Evolutionary conservation across 2,113 vertebrate species (phyloP), one percentile per base, ranked within the genome.

Genomic region (Actenoides hombroni): DNA sequence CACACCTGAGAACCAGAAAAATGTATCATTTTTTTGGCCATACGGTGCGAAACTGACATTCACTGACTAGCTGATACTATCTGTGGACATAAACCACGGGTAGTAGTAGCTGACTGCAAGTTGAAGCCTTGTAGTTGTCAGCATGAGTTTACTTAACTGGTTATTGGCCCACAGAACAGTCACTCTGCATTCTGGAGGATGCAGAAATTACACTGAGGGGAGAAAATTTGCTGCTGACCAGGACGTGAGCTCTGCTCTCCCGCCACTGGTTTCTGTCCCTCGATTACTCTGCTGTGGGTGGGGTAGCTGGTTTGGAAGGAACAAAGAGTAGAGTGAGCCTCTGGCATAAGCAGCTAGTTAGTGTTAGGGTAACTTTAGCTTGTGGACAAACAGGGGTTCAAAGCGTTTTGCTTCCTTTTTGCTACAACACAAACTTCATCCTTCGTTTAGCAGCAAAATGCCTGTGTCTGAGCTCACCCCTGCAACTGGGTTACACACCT

Each of bases 141-240:
- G 57, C 6, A 5, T 2, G 40, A 51, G 40, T 56, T 49, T 6
- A 35, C 10, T 13, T 20, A 48, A 11, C 20, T 13, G 37, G 13
- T 59, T 21, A 12, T 4, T 70, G 65, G 23, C 9, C n/a, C n/a
- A 5, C 2, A 13, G 39, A n/a, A 28, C 0, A 1, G 35, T 12
- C 9, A 2, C 57, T 17, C 46, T 59, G 28, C 17, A 0, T 31
- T 26, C 68, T n/a, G n/a, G 5, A 51, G 70, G 20, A 19, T 53
- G 21, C 29, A 0, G 35, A 42, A 77, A 51, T 35, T 2, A 14
- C 1, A 4, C 26, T 10, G 51, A 37, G 1, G 2, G 49, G 37
- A 5, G 48, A 53, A 23, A 37, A 13, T 1, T 25, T 51, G 48
- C 35, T 18, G 26, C 74, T 37, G 5, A 44, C 4, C 5, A n/a